Evolutionary conservation across 2,113 vertebrate species (phyloP).

Genomic region (Oreotragus oreotragus): DNA sequence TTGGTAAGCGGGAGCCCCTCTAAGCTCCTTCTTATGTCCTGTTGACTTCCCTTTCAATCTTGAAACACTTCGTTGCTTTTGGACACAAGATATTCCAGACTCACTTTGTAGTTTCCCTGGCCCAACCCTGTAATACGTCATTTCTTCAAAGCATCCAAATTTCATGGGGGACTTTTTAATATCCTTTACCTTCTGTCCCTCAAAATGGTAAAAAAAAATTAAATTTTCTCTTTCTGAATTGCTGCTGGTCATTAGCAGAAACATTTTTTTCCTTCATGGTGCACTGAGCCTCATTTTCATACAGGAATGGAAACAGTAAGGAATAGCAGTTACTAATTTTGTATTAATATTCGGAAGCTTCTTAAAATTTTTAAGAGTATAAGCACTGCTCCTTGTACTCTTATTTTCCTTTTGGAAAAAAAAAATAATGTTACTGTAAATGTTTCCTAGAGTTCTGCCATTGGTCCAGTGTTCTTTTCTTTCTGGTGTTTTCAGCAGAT

Average conservation of each 20-base stretch:
- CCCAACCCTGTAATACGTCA: neutral
- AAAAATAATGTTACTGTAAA: neutral
- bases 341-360: neutral
- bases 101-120: neutral
- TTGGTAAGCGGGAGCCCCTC: neutral
- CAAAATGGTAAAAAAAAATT: neutral
- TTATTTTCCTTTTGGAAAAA: slow-evolving; percentile 1
- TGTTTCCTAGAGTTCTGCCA: neutral
- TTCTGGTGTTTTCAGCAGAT: neutral
- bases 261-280: neutral
- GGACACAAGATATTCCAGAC: neutral
- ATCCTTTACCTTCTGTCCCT: neutral
- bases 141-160: neutral
- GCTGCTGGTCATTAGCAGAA: neutral
- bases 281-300: neutral
- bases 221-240: neutral
- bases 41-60: neutral
- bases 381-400: neutral
- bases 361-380: neutral
- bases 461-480: neutral
- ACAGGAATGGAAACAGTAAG: neutral
- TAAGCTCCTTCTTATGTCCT: neutral
- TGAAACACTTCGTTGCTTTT: neutral
- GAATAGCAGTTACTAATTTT: neutral
- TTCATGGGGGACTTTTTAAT: neutral